A percentile compares a stretch with the other conserved stretches of the same genome.
These are phyloP conservation scores for Pipistrellus kuhlii DNA, from an alignment of 2,797 vertebrate species.

Conservation along the genomic window DNA sequence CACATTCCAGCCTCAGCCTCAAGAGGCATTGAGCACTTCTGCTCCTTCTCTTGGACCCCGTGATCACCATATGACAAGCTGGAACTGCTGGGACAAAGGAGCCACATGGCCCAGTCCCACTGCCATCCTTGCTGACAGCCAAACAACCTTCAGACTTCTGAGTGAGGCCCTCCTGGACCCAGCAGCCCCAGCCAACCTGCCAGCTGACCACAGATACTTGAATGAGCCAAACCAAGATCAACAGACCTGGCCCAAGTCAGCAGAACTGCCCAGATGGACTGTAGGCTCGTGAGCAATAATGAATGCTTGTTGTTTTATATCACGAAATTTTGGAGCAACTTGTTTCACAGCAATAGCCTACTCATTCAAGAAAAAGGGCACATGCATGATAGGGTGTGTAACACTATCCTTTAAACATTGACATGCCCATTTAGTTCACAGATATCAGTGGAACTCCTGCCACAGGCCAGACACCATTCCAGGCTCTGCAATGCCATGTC, in stretches of 20 bases:
- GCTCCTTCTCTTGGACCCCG: background rate
- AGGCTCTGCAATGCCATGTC: background rate
- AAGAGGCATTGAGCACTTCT: background rate
- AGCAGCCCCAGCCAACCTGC: background rate
- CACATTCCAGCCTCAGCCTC: background rate
- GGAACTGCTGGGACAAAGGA: background rate
- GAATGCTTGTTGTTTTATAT: background rate
- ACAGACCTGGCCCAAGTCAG: background rate
- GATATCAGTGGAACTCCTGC: background rate
- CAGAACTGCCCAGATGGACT: background rate
- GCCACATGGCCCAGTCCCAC: background rate
- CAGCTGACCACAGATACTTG: background rate
- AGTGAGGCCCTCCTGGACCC: background rate
- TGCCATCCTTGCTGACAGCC: background rate
- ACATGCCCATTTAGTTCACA: background rate
- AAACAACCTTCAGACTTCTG: background rate
- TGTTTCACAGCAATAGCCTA: background rate
- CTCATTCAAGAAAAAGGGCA: background rate
- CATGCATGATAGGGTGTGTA: background rate
- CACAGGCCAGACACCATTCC: background rate
- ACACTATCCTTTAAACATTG: background rate
- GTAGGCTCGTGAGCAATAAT: background rate
- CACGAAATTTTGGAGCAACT: background rate
- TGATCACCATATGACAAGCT: background rate
- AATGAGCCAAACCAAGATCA: background rate